These are phyloP conservation scores for Lypha dubia DNA, from an alignment of 2,888 invertebrate species.

Conservation along the genomic window DNA sequence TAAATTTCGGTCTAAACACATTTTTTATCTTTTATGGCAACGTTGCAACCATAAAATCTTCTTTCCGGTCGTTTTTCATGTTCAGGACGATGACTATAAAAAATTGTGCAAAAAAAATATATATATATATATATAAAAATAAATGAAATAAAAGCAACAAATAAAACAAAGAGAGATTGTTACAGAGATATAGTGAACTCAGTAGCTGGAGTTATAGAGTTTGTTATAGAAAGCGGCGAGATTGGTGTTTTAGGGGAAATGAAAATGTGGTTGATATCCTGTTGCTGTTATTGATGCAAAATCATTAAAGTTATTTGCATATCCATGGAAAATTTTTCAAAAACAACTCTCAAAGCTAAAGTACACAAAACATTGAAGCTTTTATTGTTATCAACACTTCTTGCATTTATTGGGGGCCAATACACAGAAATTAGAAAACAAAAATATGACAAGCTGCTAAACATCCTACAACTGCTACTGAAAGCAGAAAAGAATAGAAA, in stretches of 20 bases:
- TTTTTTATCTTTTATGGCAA: slow-evolving; percentile 73
- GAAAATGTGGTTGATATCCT: slow-evolving; percentile 71
- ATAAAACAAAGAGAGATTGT: slow-evolving; percentile 58
- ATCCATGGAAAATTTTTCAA: slow-evolving; percentile 57
- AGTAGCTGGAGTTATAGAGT: slow-evolving; percentile 31
- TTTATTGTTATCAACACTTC: slow-evolving; percentile 51
- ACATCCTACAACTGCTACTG: neutral
- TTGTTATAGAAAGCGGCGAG: neutral
- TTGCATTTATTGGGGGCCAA: slow-evolving; percentile 1
- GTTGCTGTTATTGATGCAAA: slow-evolving; percentile 72
- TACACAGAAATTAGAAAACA: slow-evolving; percentile 12
- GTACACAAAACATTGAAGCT: slow-evolving; percentile 5
- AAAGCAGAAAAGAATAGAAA: too few species aligned
- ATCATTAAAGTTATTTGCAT: slow-evolving; percentile 70
- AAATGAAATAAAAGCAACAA: slow-evolving; percentile 20
- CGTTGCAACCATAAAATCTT: slow-evolving; percentile 80
- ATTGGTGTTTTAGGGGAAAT: slow-evolving; percentile 41
- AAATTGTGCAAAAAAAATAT: slow-evolving; percentile 57
- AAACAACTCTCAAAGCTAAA: slow-evolving; percentile 1
- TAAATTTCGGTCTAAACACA: slow-evolving; percentile 42
- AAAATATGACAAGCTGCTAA: neutral
- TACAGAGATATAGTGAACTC: slow-evolving; percentile 28
- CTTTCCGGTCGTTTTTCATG: slow-evolving; percentile 83
- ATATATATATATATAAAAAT: too few species aligned
- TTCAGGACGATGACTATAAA: slow-evolving; percentile 75